These are phyloP conservation scores for Ennomos quercinarius DNA, from an alignment of 2,888 invertebrate genomes.

Conservation along the genomic window DNA sequence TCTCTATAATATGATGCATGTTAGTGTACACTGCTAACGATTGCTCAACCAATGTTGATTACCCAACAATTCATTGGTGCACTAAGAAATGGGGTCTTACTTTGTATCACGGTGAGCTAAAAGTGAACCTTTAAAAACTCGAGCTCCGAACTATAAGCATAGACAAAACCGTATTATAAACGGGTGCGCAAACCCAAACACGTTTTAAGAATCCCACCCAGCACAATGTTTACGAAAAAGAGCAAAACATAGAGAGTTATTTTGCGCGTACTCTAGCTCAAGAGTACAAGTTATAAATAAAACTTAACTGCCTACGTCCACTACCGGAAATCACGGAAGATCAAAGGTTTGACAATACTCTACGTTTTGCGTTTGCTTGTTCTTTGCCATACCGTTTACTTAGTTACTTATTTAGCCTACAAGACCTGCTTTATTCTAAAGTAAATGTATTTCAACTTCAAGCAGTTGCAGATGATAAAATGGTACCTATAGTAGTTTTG, in stretches of 20 bases:
- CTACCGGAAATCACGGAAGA: slow-evolving; percentile 38
- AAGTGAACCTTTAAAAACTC: no score
- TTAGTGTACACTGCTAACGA: no score
- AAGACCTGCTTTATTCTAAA: no score
- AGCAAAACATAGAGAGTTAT: slow-evolving; percentile 34
- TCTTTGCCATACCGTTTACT: slow-evolving; percentile 1
- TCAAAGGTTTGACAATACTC: slow-evolving; percentile 39
- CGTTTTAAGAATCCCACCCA: slow-evolving; percentile 16
- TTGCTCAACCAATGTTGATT: no score
- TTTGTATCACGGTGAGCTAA: no score
- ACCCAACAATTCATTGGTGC: no score
- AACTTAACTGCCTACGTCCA: slow-evolving; percentile 40
- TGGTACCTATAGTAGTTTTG: no score
- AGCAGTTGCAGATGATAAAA: no score
- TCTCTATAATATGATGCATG: no score
- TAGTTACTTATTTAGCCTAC: no score
- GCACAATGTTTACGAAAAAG: slow-evolving; percentile 36
- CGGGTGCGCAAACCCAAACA: slow-evolving; percentile 25
- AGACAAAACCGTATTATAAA: slow-evolving; percentile 10
- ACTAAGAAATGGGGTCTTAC: no score
- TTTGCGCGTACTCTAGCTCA: slow-evolving; percentile 32
- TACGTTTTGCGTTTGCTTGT: slow-evolving; percentile 10
- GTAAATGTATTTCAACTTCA: no score
- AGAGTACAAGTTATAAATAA: slow-evolving; percentile 40
- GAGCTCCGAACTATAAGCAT: background rate